phyloP scores from a whole-genome alignment of 2,113 vertebrate genomes.

The Irena cyanogastra region DNA sequence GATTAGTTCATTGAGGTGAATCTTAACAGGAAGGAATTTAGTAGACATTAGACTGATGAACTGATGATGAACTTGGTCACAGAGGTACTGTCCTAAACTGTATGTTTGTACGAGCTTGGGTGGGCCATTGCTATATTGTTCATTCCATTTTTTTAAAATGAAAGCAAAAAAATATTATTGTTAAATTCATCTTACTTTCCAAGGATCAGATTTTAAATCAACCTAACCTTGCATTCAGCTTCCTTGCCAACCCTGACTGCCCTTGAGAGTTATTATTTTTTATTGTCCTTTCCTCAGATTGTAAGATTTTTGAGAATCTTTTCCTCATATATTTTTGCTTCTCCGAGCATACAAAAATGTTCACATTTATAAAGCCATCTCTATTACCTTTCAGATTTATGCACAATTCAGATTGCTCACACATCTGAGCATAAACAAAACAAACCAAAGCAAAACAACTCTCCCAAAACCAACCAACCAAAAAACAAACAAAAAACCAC shows the following conservation, averaged over 20 bases:
- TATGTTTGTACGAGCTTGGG: neutral
- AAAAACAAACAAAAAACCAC: neutral
- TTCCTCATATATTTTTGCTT: neutral
- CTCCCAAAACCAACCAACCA: neutral
- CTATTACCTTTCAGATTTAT: neutral
- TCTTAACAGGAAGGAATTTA: neutral
- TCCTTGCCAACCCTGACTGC: neutral
- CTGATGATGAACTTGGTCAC: neutral
- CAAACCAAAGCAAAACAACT: neutral
- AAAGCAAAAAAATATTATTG: neutral
- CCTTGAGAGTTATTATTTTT: neutral
- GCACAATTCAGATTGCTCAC: neutral
- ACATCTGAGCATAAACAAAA: neutral
- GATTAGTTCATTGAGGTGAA: neutral
- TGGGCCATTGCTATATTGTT: neutral
- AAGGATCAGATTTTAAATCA: neutral
- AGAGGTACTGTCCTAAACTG: neutral
- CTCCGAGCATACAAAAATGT: neutral
- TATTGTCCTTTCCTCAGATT: neutral
- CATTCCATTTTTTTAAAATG: neutral
- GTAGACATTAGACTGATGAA: neutral
- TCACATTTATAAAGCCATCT: neutral
- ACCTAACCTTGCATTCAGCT: neutral
- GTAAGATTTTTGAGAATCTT: neutral
- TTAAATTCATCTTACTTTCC: neutral